phyloP scores from a whole-genome alignment of 2,888 invertebrate species.

The Synergus gifuensis region DNA sequence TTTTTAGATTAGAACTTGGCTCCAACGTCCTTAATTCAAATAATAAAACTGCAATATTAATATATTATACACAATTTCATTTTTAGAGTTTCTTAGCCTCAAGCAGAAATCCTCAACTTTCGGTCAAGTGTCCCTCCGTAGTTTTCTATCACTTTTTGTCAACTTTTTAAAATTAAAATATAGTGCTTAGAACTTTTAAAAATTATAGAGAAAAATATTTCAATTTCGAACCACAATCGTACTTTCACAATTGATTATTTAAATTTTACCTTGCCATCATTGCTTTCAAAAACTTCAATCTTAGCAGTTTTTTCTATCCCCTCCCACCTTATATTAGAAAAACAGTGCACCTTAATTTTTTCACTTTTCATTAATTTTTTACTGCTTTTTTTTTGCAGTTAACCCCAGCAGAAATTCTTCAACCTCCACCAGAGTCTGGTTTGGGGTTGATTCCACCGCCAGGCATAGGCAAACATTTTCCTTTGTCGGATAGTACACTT shows the following conservation, averaged over 20 bases:
- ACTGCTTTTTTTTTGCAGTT: constrained; percentile 60
- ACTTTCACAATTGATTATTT: not conserved
- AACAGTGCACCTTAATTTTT: not conserved
- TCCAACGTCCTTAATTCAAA: no score
- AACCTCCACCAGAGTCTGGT: constrained; percentile 67
- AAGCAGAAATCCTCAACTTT: no score
- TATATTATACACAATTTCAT: not conserved
- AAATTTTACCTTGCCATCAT: no score
- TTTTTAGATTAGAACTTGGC: no score
- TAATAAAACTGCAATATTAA: not conserved
- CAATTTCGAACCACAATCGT: not conserved
- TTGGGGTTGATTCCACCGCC: constrained; percentile 69
- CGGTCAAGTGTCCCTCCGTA: no score
- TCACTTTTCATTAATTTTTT: constrained; percentile 4
- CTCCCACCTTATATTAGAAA: not conserved
- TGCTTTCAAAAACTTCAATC: no score
- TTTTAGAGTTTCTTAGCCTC: no score
- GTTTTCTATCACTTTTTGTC: no score
- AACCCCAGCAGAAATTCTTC: constrained; percentile 71
- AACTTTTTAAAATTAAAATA: not conserved
- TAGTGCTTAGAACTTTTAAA: not conserved
- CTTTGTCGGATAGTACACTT: constrained; percentile 55
- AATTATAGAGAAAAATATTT: not conserved
- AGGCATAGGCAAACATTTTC: constrained; percentile 72
- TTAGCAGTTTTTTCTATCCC: no score